phyloP scores from a whole-genome alignment of 2,113 vertebrate species.

The Alaudala cheleensis region DNA sequence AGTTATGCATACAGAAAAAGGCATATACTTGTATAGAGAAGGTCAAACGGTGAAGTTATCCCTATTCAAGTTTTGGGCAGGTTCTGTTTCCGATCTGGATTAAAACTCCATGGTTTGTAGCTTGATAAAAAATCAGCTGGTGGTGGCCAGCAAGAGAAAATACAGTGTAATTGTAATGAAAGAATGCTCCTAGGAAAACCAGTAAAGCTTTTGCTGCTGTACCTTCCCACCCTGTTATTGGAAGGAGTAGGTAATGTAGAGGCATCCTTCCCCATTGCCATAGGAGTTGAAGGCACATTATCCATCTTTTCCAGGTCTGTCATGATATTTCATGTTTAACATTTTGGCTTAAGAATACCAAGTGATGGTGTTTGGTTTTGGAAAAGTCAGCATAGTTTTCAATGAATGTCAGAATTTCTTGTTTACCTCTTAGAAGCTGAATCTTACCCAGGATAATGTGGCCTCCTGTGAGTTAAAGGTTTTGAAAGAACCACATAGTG shows the following conservation, averaged over 20 bases:
- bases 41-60: not conserved
- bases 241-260: not conserved
- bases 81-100: not conserved
- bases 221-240: not conserved
- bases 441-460: not conserved
- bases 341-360: not conserved
- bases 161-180: not conserved
- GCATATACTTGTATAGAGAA: not conserved
- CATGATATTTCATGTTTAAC: not conserved
- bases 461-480: not conserved
- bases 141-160: not conserved
- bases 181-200: not conserved
- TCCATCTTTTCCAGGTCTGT: not conserved
- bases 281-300: not conserved
- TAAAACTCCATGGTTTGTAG: not conserved
- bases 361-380: slow-evolving; percentile 1
- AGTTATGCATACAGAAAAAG: not conserved
- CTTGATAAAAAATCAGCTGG: not conserved
- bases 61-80: not conserved
- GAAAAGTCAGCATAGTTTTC: slow-evolving; percentile 47
- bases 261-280: not conserved
- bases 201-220: not conserved
- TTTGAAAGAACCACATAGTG: slow-evolving; percentile 8
- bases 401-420: slow-evolving; percentile 18
- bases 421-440: not conserved